Evolutionary conservation across 2,113 vertebrate genomes (phyloP).

Genomic region (Oncorhynchus keta): DNA sequence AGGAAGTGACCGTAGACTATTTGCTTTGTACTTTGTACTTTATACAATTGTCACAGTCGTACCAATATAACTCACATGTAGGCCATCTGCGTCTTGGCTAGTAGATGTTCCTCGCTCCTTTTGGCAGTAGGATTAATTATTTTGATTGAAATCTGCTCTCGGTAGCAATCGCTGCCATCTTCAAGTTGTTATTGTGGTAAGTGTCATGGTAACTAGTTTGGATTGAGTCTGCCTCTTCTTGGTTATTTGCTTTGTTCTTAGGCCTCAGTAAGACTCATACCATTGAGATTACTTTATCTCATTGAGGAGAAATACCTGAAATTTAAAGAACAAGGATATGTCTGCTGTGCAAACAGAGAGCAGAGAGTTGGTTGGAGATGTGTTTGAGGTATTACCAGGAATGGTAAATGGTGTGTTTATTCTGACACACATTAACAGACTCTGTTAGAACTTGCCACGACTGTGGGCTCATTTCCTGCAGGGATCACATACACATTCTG

Average conservation of each 20-base stretch:
- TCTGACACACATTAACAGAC: conserved; percentile 10
- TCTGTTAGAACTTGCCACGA: not conserved
- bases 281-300: not conserved
- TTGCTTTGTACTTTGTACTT: too few species aligned
- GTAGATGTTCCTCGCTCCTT: too few species aligned
- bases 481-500: too few species aligned
- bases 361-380: not conserved
- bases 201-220: not conserved
- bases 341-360: too few species aligned
- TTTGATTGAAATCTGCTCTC: too few species aligned
- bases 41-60: too few species aligned
- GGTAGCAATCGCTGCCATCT: not conserved
- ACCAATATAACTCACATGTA: too few species aligned
- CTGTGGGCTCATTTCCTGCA: not conserved
- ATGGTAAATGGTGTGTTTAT: not conserved
- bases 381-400: not conserved
- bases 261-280: not conserved
- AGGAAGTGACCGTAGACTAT: too few species aligned
- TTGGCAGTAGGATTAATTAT: too few species aligned
- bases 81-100: too few species aligned
- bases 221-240: not conserved
- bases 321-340: not conserved
- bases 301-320: not conserved
- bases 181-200: not conserved
- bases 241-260: not conserved